These are phyloP conservation scores for Prunella fulvescens DNA, from an alignment of 2,113 vertebrate genomes.

Conservation along the genomic window DNA sequence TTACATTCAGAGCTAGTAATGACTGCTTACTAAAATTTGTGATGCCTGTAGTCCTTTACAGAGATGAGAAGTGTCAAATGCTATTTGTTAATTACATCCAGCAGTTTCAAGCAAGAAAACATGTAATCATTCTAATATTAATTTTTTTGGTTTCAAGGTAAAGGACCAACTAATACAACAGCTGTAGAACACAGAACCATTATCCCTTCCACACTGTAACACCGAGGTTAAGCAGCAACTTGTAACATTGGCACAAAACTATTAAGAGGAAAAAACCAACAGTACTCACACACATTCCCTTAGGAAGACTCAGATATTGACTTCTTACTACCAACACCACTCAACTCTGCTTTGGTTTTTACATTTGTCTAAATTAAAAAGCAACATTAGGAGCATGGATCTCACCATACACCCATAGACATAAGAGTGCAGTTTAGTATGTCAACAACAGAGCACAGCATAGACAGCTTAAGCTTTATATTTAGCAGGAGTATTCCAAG, in stretches of 20 bases:
- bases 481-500: neutral
- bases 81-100: neutral
- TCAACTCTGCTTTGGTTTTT: neutral
- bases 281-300: neutral
- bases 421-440: neutral
- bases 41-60: neutral
- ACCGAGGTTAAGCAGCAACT: neutral
- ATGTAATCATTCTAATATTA: neutral
- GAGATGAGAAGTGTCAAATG: neutral
- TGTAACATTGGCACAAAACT: neutral
- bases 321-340: neutral
- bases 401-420: neutral
- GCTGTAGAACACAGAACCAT: neutral
- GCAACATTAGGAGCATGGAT: neutral
- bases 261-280: neutral
- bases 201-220: neutral
- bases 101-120: neutral
- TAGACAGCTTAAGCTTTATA: neutral
- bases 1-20: neutral
- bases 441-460: neutral
- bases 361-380: neutral
- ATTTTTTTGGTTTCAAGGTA: neutral
- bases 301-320: neutral
- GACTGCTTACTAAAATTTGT: neutral
- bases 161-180: fast-evolving